phyloP scores from a whole-genome alignment of 1,140 invertebrate species.

The Meloidogyne floridensis region DNA sequence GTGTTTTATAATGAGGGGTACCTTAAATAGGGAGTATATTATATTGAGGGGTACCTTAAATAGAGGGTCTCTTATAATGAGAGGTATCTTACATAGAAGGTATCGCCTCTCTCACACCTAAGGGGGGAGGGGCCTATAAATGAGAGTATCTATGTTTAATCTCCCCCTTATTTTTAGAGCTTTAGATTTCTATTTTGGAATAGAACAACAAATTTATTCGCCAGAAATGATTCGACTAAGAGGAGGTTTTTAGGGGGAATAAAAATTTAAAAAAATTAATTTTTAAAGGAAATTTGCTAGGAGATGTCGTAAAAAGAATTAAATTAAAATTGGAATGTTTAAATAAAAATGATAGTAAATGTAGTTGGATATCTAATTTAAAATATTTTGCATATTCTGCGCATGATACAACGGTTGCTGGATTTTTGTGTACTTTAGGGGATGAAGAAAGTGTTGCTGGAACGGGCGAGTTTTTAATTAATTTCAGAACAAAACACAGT shows the following conservation, averaged over 20 bases:
- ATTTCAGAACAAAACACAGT: not conserved
- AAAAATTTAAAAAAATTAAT: not conserved
- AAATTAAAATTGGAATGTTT: conserved; percentile 41
- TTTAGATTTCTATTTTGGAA: conserved; percentile 53
- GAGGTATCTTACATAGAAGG: too few relatives aligned
- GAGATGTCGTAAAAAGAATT: conserved; percentile 49
- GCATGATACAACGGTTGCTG: conserved; percentile 58
- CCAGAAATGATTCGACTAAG: conserved; percentile 56
- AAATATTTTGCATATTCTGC: conserved; percentile 62
- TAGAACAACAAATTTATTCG: conserved; percentile 49
- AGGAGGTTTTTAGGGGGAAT: conserved; percentile 34
- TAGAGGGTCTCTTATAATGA: too few relatives aligned
- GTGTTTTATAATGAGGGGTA: too few relatives aligned
- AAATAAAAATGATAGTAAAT: conserved; percentile 30
- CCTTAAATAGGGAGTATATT: too few relatives aligned
- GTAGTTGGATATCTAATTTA: conserved; percentile 50
- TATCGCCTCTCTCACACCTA: too few relatives aligned
- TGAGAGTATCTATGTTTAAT: not conserved
- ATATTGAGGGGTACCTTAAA: too few relatives aligned
- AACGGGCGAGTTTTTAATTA: not conserved
- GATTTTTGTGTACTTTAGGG: conserved; percentile 53
- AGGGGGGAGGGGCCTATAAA: too few relatives aligned
- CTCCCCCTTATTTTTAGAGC: conserved; percentile 1
- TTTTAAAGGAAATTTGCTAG: conserved; percentile 47
- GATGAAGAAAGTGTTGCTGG: conserved; percentile 55